Evolutionary conservation across 2,888 invertebrate species (phyloP).

Genomic region (Micropterix aruncella): DNA sequence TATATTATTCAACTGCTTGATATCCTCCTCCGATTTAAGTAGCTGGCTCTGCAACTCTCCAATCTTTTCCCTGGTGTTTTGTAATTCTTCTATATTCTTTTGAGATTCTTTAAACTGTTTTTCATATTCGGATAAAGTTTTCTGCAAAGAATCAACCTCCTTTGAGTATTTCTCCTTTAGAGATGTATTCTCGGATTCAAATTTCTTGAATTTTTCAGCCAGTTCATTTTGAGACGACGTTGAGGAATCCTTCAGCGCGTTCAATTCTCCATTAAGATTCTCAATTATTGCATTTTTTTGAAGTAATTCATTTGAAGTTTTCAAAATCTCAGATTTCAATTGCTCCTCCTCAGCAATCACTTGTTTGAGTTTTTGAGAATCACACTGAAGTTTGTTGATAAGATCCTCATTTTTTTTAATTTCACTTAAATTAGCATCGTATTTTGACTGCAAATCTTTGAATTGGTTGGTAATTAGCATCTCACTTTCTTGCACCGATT

Average conservation of each 20-base stretch:
- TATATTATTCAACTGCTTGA: constrained; percentile 29
- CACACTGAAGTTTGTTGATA: constrained; percentile 12
- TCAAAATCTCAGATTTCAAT: constrained; percentile 21
- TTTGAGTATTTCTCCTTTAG: constrained; percentile 23
- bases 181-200: constrained; percentile 25
- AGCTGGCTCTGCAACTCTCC: constrained; percentile 27
- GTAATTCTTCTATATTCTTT: constrained; percentile 23
- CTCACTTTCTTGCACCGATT: constrained; percentile 7
- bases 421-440: constrained; percentile 12
- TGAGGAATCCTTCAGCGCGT: constrained; percentile 1
- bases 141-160: constrained; percentile 28
- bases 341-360: constrained; percentile 14
- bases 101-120: constrained; percentile 18
- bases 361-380: constrained; percentile 10
- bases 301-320: constrained; percentile 20
- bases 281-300: constrained; percentile 20
- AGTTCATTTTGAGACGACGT: constrained; percentile 8
- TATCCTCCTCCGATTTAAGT: constrained; percentile 30
- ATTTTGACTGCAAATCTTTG: constrained; percentile 2
- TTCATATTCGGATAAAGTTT: constrained; percentile 22
- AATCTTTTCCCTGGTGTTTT: constrained; percentile 25
- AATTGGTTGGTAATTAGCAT: neutral
- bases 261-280: constrained; percentile 2
- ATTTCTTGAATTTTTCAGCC: constrained; percentile 17
- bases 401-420: constrained; percentile 9